Conservation (phyloP, 2,113 vertebrate genomes). For the Delphinus delphis region DNA sequence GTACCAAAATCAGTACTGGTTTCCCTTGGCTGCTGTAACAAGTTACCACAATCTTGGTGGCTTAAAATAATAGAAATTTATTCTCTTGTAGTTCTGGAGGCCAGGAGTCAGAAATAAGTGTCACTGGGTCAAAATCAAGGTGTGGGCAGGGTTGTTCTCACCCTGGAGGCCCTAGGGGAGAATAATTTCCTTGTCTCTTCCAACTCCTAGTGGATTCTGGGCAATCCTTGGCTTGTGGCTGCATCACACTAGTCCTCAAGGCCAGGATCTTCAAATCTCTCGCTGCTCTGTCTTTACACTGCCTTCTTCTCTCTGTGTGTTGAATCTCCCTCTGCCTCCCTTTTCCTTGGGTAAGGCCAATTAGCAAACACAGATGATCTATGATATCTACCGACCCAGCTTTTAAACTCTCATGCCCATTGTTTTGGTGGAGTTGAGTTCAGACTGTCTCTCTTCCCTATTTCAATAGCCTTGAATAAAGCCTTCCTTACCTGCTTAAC, state of each 20-base stretch:
- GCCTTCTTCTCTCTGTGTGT: neutral
- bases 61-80: neutral
- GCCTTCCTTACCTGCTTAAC: conserved; percentile 3
- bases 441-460: neutral
- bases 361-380: neutral
- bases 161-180: neutral
- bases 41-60: neutral
- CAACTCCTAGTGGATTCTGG: neutral
- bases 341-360: neutral
- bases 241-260: neutral
- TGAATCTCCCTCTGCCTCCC: neutral
- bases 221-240: neutral
- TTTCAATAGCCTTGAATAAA: neutral
- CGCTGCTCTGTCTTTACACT: neutral
- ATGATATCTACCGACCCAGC: neutral
- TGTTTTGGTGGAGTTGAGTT: neutral
- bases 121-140: neutral
- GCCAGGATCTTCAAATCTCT: neutral
- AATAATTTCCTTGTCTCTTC: neutral
- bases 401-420: neutral
- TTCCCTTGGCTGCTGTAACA: neutral
- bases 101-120: neutral
- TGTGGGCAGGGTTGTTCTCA: neutral
- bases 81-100: neutral
- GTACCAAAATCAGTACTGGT: neutral